Conservation (phyloP, 2,797 vertebrate species). For the Vireo griseus region DNA sequence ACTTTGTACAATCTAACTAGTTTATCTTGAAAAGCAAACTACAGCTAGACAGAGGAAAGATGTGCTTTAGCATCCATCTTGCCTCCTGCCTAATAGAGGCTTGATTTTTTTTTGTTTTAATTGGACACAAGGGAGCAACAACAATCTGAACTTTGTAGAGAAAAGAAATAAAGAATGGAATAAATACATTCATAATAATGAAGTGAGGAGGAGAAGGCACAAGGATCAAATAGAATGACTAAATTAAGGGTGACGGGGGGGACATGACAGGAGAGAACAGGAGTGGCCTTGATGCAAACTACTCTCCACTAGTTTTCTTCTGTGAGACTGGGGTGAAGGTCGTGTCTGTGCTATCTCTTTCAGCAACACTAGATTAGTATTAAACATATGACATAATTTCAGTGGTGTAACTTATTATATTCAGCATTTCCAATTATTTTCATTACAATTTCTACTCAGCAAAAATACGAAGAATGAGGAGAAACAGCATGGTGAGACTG, state of each 20-base stretch:
- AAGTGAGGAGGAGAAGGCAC: not conserved
- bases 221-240: not conserved
- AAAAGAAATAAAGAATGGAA: not conserved
- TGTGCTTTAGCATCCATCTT: not conserved
- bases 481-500: not conserved
- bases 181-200: not conserved
- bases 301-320: not conserved
- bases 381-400: not conserved
- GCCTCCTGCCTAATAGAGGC: not conserved
- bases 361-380: not conserved
- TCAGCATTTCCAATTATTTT: not conserved
- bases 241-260: not conserved
- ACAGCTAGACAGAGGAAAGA: not conserved
- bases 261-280: not conserved
- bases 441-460: not conserved
- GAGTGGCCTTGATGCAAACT: not conserved
- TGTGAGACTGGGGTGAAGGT: fast-evolving
- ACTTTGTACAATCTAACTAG: not conserved
- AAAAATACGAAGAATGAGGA: not conserved
- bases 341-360: not conserved
- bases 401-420: not conserved
- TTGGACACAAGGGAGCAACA: not conserved
- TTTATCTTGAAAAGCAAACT: not conserved
- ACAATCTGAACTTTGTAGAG: not conserved
- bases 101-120: not conserved